Evolutionary conservation across 2,113 vertebrate species (phyloP), one percentile per base, ranked within the genome.

Genomic region (Calonectris borealis): DNA sequence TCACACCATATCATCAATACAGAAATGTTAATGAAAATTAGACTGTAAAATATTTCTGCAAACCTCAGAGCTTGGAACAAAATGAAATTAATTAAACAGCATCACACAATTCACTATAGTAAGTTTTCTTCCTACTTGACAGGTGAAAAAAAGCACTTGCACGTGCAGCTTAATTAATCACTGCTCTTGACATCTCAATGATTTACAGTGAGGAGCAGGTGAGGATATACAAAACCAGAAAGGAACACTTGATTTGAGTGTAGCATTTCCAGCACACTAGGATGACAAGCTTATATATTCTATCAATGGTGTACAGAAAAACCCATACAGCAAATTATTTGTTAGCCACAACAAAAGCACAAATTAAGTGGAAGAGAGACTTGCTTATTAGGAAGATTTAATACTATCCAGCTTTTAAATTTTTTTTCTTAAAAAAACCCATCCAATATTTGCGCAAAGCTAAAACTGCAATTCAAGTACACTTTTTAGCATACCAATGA

Each of bases 201-300:
- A 99, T 99, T 99, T 99, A 99, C 98, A 99, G 98, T 98, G 98
- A 98, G 98, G 98, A 99, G 99, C 99, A 99, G 99, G 99, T 99
- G 99, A 99, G 98, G 97, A 98, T 98, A 98, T 97, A 99, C 97
- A 99, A 98, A 98, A 98, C 98, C 98, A 98, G 96, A 98, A 98
- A 98, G 94, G 93, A 97, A 97, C 97, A 96, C 98, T 98, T 97
- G 91, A 98, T 97, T 94, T 95, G 96, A 98, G 97, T 95, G 96
- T 95, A 97, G 96, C 96, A 96, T 97, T 98, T 98, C 97, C 97
- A 98, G 98, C 98, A 98, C 97, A 96, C 97, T 94, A 92, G 95
- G 98, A 98, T 97, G 97, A 98, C 98, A 98, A 98, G 98, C 98
- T 98, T 98, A 99, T 98, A 99, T 98, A 99, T 98, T 98, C 96